Evolutionary conservation across 2,113 vertebrate species (phyloP).

Genomic region (Aphyosemion australe): DNA sequence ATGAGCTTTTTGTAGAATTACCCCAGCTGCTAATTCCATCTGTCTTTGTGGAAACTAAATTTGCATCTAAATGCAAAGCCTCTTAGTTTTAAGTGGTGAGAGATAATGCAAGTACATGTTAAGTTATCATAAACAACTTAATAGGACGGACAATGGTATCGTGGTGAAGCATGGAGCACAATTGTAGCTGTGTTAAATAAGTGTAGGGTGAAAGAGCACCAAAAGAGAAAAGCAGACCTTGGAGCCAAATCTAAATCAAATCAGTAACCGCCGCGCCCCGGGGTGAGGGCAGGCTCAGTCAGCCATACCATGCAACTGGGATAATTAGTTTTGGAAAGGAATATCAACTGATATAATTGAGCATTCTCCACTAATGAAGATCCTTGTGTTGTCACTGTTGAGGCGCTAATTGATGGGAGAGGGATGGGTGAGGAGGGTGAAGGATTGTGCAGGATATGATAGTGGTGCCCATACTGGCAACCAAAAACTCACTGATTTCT

Average conservation of each 20-base stretch:
- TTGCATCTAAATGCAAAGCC: neutral
- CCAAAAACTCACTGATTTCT: constrained; percentile 38
- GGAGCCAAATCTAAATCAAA: constrained; percentile 78
- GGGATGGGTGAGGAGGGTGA: constrained; percentile 37
- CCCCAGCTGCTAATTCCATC: constrained; percentile 31
- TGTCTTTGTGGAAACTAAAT: constrained; percentile 28
- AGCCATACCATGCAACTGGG: constrained; percentile 78
- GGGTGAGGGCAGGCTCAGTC: constrained; percentile 76
- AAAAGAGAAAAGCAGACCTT: constrained; percentile 53
- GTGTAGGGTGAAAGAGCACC: constrained; percentile 35
- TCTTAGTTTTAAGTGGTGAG: constrained; percentile 3
- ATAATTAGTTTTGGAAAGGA: constrained; percentile 86
- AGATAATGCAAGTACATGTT: neutral
- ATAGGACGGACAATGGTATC: constrained; percentile 16
- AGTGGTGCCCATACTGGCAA: constrained; percentile 46
- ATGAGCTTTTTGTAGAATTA: constrained; percentile 53
- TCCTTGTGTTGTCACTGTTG: constrained; percentile 78
- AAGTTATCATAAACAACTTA: constrained; percentile 24
- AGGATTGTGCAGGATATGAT: constrained; percentile 64
- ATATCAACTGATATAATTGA: constrained; percentile 85
- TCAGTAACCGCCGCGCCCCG: constrained; percentile 72
- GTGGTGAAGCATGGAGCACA: neutral
- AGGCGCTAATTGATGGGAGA: constrained; percentile 80
- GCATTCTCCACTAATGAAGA: constrained; percentile 84
- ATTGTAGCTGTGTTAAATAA: constrained; percentile 34